Evolutionary conservation across 2,888 invertebrate species (phyloP), one percentile per base, ranked within the genome.

Genomic region (Phrixothrix hirtus): DNA sequence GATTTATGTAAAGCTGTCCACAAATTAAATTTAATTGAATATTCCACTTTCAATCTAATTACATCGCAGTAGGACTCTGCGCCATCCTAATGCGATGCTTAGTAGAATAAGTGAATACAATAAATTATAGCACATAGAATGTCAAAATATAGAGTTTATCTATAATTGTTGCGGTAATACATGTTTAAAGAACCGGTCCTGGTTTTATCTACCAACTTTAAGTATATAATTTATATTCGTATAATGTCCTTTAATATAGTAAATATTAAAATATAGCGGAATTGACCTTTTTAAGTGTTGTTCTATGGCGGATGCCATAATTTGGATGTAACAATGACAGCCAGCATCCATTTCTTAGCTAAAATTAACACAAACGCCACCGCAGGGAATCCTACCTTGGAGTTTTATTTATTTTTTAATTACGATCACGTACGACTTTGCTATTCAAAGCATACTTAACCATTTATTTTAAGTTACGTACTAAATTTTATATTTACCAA

Each of bases 1-100:
- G 34, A 34, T 34, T 43, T 43, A 43, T 43, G 34, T 27, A 27
- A 43, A 43, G 27, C 35, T 35, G 26, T 43, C 41, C 12, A 30
- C 41, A 31, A 41, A 41, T 41, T 41, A 41, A 43, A 43, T 43
- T 43, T 34, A 43, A 34, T 34, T 43, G 26, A 32, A 43, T 34
- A 43, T 43, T 34, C 43, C 12, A 43, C 34, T 21, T 43, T 26
- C 26, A 26, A 26, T 32, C 26, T 32, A 42, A 42, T 42, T 32
- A 30, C 32, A 21, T 42, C 34, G 25, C 43, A 41, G 41, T 31
- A 41, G 29, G 41, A 41, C 31, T 30, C 41, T 41, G 29, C 36
- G 38, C 26, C 27, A 38, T 38, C 38, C 38, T 38, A 38, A 38
- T 41, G 41, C 30, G 30, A 14, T 41, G 30, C 13, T 14, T 31